A percentile compares a stretch with the other conserved stretches of the same genome.
Evolutionary conservation across 2,797 vertebrate species (phyloP).

Genomic region (Somateria mollissima): DNA sequence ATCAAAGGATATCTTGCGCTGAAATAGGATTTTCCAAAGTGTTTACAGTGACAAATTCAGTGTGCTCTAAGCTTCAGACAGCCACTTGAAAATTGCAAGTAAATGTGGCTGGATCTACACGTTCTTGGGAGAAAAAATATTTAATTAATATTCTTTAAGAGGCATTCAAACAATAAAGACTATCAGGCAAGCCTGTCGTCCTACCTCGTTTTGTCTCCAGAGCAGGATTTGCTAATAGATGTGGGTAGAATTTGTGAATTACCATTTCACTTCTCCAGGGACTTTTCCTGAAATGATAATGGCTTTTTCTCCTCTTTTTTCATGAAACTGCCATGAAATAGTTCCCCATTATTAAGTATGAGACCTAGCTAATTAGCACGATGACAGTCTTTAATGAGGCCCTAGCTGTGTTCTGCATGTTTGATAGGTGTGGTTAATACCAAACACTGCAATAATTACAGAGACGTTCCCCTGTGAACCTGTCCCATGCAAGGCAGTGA

Average conservation of each 20-base stretch:
- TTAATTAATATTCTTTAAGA: background rate
- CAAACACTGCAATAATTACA: background rate
- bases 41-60: background rate
- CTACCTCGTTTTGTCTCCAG: background rate
- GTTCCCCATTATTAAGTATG: background rate
- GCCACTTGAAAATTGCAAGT: background rate
- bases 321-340: conserved; percentile 36
- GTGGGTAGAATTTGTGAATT: conserved; percentile 35
- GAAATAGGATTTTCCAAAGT: background rate
- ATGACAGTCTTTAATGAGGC: conserved; percentile 28
- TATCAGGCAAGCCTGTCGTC: conserved; percentile 14
- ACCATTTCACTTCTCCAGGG: conserved; percentile 25
- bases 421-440: background rate
- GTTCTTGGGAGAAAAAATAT: background rate
- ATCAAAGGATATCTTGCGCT: background rate
- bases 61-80: background rate
- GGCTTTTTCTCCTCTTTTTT: background rate
- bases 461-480: background rate
- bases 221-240: background rate
- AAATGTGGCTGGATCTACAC: background rate
- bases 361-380: conserved; percentile 48
- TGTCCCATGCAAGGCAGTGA: background rate
- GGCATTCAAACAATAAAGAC: background rate
- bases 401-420: background rate
- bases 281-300: conserved; percentile 28